A percentile compares a stretch with the other conserved stretches of the same genome.
Evolutionary conservation across 2,797 vertebrate species (phyloP).

Genomic region (Varecia variegata): DNA sequence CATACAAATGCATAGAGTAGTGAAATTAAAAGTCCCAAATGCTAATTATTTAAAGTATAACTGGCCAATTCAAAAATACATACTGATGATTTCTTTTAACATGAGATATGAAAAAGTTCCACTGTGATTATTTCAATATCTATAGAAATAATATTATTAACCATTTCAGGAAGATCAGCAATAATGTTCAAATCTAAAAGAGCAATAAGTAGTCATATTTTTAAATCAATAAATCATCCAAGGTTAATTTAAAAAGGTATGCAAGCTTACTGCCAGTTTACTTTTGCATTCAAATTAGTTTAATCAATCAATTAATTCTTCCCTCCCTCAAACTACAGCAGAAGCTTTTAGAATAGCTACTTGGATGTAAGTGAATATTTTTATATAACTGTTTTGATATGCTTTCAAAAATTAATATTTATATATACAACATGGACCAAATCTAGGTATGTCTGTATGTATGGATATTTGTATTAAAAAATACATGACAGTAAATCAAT

Average conservation of each 20-base stretch:
- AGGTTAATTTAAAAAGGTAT: slow-evolving; percentile 32
- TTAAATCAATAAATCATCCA: slow-evolving; percentile 8
- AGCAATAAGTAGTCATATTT: neutral
- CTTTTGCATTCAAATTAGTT: slow-evolving; percentile 4
- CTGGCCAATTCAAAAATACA: slow-evolving; percentile 29
- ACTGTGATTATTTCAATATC: neutral
- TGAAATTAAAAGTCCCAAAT: slow-evolving; percentile 8
- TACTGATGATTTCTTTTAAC: slow-evolving; percentile 31
- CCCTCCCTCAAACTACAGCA: neutral
- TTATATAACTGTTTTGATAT: neutral
- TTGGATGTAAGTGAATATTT: neutral
- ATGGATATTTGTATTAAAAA: neutral
- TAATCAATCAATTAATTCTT: neutral
- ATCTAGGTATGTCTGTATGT: neutral
- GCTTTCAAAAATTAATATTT: neutral
- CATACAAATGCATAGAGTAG: slow-evolving; percentile 10
- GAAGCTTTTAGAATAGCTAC: neutral
- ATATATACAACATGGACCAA: neutral
- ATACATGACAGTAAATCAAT: neutral
- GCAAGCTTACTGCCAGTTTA: slow-evolving; percentile 19
- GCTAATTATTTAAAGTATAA: slow-evolving; percentile 38
- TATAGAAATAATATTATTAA: neutral
- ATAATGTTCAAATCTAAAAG: slow-evolving; percentile 38
- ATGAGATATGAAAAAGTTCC: neutral
- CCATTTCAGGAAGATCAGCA: slow-evolving; percentile 29